A percentile compares a stretch with the other conserved stretches of the same genome.
phyloP scores from a whole-genome alignment of 2,113 vertebrate species.

The Pseudois nayaur region DNA sequence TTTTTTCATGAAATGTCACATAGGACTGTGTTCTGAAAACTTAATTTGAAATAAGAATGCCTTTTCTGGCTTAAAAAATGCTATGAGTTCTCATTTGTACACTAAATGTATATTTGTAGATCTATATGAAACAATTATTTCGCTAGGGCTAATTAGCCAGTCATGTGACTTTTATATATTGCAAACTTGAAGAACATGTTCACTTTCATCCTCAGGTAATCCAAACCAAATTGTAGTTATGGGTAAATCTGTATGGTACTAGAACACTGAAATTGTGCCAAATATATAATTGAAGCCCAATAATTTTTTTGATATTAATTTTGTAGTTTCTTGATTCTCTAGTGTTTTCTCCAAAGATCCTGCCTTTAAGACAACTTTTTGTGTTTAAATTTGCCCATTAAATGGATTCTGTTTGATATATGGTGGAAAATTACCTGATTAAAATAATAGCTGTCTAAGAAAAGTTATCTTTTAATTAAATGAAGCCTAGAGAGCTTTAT shows the following conservation, averaged over 20 bases:
- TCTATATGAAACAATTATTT: neutral
- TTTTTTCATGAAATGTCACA: neutral
- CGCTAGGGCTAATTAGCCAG: conserved; percentile 21
- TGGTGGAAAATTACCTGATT: neutral
- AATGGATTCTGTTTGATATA: neutral
- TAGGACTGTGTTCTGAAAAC: conserved; percentile 7
- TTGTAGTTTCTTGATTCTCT: conserved; percentile 16
- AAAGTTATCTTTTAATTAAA: conserved; percentile 20
- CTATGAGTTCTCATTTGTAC: neutral
- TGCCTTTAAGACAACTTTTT: neutral
- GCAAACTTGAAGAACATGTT: neutral
- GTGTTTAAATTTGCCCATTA: conserved; percentile 8
- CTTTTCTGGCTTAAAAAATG: conserved; percentile 7
- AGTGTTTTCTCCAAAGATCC: neutral
- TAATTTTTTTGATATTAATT: conserved; percentile 12
- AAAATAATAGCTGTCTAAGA: conserved; percentile 32
- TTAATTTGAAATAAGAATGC: neutral
- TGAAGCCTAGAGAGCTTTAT: neutral
- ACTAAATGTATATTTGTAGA: neutral
- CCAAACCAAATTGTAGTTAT: neutral
- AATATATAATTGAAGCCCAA: neutral
- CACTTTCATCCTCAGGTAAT: neutral
- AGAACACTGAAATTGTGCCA: neutral
- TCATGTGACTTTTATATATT: neutral
- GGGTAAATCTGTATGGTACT: neutral